Percentiles rank a stretch among this genome's conserved stretches.
These are phyloP conservation scores for Siniperca knerii DNA, from an alignment of 2,113 vertebrate species.

Conservation along the genomic window DNA sequence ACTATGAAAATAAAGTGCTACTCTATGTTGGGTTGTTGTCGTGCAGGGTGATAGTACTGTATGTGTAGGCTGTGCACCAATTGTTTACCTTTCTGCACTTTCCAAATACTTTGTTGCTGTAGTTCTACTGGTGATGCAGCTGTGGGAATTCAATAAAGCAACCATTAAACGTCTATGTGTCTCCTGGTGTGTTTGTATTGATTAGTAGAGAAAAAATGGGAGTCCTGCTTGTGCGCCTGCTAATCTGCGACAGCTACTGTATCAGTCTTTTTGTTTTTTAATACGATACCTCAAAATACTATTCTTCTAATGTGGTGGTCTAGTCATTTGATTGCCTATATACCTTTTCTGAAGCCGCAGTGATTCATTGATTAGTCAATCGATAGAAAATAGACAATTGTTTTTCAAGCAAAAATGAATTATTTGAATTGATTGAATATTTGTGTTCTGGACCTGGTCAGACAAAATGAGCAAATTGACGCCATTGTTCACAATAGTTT, in stretches of 20 bases:
- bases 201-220: not conserved
- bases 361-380: not conserved
- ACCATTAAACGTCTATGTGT: not conserved
- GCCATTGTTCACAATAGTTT: not conserved
- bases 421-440: not conserved
- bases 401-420: no score
- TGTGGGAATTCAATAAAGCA: conserved; percentile 70
- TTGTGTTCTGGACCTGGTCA: not conserved
- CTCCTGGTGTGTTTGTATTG: not conserved
- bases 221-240: not conserved
- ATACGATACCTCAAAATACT: no score
- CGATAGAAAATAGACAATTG: not conserved
- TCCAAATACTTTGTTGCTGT: conserved; percentile 57
- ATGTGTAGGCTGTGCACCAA: conserved; percentile 48
- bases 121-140: conserved; percentile 58
- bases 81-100: conserved; percentile 71
- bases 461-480: not conserved
- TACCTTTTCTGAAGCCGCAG: not conserved
- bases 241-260: not conserved
- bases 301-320: not conserved
- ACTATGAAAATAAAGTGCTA: conserved; percentile 21
- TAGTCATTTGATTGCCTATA: not conserved
- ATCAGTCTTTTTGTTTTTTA: no score
- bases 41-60: conserved; percentile 32
- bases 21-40: conserved; percentile 45